Conservation (phyloP, 2,113 vertebrate species). For the Eonycteris spelaea region DNA sequence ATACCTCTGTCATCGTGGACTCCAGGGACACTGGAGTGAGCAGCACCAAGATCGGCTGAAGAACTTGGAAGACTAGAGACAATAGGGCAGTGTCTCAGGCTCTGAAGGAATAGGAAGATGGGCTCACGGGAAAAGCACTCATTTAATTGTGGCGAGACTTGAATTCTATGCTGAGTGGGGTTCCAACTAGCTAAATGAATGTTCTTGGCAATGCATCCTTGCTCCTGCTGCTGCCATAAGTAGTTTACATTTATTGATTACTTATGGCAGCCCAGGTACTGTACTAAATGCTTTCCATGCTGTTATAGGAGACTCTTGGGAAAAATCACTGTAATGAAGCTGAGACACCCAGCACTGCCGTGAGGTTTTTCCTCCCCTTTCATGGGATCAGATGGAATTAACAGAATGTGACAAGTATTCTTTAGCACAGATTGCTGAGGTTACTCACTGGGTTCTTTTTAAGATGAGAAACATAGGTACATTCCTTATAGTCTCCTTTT, state of each 20-base stretch:
- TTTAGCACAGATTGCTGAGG: background rate
- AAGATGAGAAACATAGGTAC: background rate
- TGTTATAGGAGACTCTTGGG: slow-evolving; percentile 44
- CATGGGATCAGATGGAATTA: slow-evolving; percentile 14
- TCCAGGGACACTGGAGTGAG: slow-evolving; percentile 2
- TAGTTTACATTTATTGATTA: background rate
- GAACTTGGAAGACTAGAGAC: slow-evolving; percentile 25
- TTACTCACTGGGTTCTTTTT: background rate
- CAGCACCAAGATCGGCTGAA: slow-evolving; percentile 13
- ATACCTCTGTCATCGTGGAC: slow-evolving; percentile 75
- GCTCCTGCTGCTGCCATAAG: background rate
- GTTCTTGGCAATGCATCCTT: background rate
- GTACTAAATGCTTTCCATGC: background rate
- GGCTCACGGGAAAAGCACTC: background rate
- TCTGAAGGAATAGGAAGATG: background rate
- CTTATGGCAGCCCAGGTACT: background rate
- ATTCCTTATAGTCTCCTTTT: background rate
- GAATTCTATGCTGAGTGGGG: background rate
- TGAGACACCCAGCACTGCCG: background rate
- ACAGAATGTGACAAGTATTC: background rate
- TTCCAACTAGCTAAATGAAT: background rate
- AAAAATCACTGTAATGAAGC: slow-evolving; percentile 19
- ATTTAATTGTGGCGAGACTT: background rate
- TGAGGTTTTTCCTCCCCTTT: background rate
- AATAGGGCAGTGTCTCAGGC: background rate